Percentiles rank a stretch among this genome's conserved stretches.
phyloP scores from a whole-genome alignment of 2,797 vertebrate species.

The Gastrophryne carolinensis region DNA sequence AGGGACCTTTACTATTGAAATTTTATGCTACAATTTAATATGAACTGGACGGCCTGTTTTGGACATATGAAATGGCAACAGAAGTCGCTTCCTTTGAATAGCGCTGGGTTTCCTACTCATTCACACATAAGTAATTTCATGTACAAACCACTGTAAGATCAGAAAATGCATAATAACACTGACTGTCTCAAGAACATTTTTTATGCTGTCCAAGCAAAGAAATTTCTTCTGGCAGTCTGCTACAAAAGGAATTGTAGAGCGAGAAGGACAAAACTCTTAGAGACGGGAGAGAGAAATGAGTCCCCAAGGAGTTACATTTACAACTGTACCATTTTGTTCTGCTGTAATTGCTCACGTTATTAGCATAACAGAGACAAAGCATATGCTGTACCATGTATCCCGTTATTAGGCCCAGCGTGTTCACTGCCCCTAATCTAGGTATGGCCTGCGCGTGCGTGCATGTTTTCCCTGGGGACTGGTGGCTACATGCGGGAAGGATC shows the following conservation, averaged over 20 bases:
- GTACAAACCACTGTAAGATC: conserved; percentile 15
- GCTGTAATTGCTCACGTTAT: conserved; percentile 51
- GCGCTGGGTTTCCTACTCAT: not conserved
- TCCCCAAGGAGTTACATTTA: conserved; percentile 44
- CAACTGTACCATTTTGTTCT: conserved; percentile 51
- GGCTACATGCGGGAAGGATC: not conserved
- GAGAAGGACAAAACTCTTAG: conserved; percentile 47
- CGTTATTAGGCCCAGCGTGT: conserved; percentile 46
- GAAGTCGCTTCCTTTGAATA: not conserved
- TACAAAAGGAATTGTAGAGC: conserved; percentile 22
- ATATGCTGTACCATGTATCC: conserved; percentile 46
- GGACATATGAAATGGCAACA: not conserved
- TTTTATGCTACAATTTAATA: no score
- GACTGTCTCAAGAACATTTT: conserved; percentile 3
- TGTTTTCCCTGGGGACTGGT: conserved; percentile 3
- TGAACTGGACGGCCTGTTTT: not conserved
- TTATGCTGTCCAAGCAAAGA: conserved; percentile 24
- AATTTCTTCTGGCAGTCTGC: conserved; percentile 16
- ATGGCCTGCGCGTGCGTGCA: conserved; percentile 18
- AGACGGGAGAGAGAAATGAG: conserved; percentile 26
- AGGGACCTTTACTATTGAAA: no score
- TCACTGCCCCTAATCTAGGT: conserved; percentile 44
- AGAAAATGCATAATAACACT: conserved; percentile 22
- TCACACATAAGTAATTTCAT: conserved; percentile 3
- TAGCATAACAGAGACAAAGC: conserved; percentile 49